Evolutionary conservation across 2,888 invertebrate genomes (phyloP), one percentile per base, ranked within the genome.

Genomic region (Leucoptera coffeella): DNA sequence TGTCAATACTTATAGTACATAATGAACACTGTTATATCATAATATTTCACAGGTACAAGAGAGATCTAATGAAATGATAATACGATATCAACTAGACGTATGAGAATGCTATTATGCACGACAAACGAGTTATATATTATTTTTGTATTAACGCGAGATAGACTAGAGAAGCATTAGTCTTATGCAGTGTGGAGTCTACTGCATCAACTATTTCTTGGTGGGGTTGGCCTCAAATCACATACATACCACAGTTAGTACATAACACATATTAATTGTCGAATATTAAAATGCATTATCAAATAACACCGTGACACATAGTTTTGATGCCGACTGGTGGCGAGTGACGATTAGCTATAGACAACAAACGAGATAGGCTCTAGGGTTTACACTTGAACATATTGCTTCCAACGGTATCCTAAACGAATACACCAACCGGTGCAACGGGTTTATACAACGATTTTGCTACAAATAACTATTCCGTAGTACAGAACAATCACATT

Each of bases 21-120:
- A n/a, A 52, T 52, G 56, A 58, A 61, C 54, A 52, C 52, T 49
- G n/a, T n/a, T n/a, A n/a, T 44, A 61, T 12, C 55, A 58, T 55
- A 56, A 62, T 59, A 61, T 57, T 48, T 62, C 57, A 57, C 67
- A 67, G 69, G 69, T 69, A 69, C 69, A 61, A 65, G 60, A 67
- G 67, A 67, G 69, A 69, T 69, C 69, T 67, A 67, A 61, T 62
- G 60, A 64, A 65, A 65, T 51, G 62, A 64, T 69, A 67, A 67
- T 67, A 64, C 61, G 45, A 62, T 56, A 57, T 64, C 50, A 56
- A 64, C 67, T 67, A 67, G 51, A 51, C 51, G 55, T 45, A 59
- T 51, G 58, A 67, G 65, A 65, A 67, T 64, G 51, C 54, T 56
- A 69, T 69, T 67, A 67, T 69, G 67, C 67, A 56, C 62, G 58